A percentile compares a stretch with the other conserved stretches of the same genome.
Conservation (phyloP, 1,140 invertebrate genomes). For the Bombus fervidus region DNA sequence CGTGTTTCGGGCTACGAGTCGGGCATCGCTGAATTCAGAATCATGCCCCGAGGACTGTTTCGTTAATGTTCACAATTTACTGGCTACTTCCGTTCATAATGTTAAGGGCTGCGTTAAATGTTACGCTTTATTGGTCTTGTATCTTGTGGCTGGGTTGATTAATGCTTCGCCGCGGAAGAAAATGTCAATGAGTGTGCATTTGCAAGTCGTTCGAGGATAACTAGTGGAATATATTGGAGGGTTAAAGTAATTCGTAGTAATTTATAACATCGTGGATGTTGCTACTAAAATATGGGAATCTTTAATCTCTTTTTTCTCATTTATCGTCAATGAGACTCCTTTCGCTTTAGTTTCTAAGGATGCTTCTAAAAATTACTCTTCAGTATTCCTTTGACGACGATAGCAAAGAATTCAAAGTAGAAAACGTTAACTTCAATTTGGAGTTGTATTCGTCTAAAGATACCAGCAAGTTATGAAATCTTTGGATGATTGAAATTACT, state of each 20-base stretch:
- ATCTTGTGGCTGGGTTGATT: not conserved
- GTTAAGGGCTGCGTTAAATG: not conserved
- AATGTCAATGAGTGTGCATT: not conserved
- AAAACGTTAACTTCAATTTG: no score
- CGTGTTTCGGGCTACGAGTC: not conserved
- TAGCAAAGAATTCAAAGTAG: no score
- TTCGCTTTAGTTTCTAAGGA: no score
- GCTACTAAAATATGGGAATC: not conserved
- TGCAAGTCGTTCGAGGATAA: not conserved
- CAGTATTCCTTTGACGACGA: no score
- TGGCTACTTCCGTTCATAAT: not conserved
- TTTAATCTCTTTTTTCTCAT: not conserved
- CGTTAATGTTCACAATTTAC: slow-evolving; percentile 11
- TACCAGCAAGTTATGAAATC: no score
- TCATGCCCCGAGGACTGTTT: slow-evolving; percentile 9
- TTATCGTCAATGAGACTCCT: no score
- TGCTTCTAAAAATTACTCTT: no score
- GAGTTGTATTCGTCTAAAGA: no score
- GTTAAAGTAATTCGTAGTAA: no score
- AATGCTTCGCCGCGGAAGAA: not conserved
- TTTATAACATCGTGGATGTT: no score
- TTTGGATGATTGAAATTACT: no score
- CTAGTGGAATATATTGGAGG: no score
- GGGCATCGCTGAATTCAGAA: slow-evolving; percentile 1
- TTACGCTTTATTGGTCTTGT: slow-evolving; percentile 1